Evolutionary conservation across 2,113 vertebrate genomes (phyloP).

Genomic region (Eolophus roseicapilla): DNA sequence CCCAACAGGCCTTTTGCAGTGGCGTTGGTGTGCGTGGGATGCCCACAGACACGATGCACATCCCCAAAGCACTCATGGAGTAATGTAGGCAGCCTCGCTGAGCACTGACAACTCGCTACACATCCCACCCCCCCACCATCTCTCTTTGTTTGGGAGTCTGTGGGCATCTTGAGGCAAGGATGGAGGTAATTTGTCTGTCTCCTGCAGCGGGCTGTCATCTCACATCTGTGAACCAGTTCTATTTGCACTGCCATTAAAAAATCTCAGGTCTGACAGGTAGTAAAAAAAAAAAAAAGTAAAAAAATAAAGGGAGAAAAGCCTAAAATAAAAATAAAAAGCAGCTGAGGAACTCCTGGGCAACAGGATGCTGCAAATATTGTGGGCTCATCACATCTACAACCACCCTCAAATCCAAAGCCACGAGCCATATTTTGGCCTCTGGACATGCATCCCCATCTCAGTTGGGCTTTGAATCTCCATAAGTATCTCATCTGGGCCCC

Average conservation of each 20-base stretch:
- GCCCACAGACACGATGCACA: rapidly evolving
- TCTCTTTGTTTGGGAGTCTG: constrained; percentile 45
- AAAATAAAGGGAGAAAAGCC: background rate
- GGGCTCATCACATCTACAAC: background rate
- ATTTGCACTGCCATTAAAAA: constrained; percentile 40
- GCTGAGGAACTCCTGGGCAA: background rate
- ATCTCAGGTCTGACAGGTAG: constrained; percentile 67
- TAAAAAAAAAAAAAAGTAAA: background rate
- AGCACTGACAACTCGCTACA: background rate
- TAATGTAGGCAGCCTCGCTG: background rate
- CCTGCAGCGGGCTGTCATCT: constrained; percentile 67
- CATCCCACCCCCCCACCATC: rapidly evolving
- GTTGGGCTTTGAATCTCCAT: background rate
- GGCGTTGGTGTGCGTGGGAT: rapidly evolving
- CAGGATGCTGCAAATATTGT: background rate
- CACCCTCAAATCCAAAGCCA: background rate
- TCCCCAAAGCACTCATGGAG: background rate
- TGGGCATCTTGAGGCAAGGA: background rate
- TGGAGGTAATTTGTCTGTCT: constrained; percentile 67
- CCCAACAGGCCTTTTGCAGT: background rate
- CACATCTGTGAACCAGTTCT: constrained; percentile 59
- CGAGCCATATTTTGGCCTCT: rapidly evolving
- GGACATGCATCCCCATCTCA: rapidly evolving
- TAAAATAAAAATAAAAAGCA: background rate
- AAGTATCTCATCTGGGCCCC: background rate